These are phyloP conservation scores for Drosophila borborema DNA, from an alignment of 2,888 invertebrate species.

Conservation along the genomic window DNA sequence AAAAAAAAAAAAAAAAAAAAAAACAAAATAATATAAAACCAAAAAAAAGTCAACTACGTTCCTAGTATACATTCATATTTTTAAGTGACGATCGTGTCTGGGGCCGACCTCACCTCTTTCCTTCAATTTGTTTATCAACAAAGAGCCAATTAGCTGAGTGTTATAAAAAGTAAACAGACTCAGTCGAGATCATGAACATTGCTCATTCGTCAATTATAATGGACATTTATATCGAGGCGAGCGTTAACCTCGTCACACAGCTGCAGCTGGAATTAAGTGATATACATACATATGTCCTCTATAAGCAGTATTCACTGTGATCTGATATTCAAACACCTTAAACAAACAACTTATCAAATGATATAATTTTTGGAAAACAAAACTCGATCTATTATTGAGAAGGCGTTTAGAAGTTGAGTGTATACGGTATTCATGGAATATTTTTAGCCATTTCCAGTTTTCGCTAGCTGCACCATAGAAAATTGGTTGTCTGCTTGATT, in stretches of 20 bases:
- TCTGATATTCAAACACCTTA: not conserved
- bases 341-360: not conserved
- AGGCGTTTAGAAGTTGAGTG: no score
- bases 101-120: conserved; percentile 14
- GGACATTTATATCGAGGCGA: not conserved
- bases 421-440: not conserved
- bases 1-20: not conserved
- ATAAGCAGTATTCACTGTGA: not conserved
- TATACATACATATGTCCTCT: not conserved
- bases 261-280: not conserved
- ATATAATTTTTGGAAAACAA: not conserved
- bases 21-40: not conserved
- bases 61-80: conserved; percentile 6
- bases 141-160: conserved; percentile 39
- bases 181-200: conserved; percentile 31
- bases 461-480: no score
- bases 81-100: conserved; percentile 4
- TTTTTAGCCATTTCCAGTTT: conserved; percentile 9
- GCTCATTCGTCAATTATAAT: conserved; percentile 12
- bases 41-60: not conserved
- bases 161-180: conserved; percentile 52
- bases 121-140: conserved; percentile 5
- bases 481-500: not conserved
- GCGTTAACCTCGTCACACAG: conserved; percentile 22
- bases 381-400: conserved; percentile 1